Conservation (phyloP, 1,140 invertebrate species). For the Stenopsyche tienmushanensis region DNA sequence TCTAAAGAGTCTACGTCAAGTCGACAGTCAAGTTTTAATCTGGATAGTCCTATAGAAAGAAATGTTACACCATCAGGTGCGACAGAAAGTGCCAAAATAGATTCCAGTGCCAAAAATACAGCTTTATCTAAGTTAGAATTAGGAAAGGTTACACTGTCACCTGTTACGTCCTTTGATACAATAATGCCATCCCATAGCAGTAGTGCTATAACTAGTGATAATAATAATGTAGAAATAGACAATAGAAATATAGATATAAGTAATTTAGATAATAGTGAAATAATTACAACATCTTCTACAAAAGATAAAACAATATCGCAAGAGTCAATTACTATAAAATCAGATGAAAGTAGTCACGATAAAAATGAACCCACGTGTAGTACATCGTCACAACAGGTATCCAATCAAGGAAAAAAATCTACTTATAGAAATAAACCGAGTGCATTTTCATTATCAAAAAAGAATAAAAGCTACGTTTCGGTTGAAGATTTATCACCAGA, state of each 20-base stretch:
- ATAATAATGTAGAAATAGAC: slow-evolving; percentile 40
- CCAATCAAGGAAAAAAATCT: slow-evolving; percentile 1
- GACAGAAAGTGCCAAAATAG: slow-evolving; percentile 27
- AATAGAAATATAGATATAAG: slow-evolving; percentile 34
- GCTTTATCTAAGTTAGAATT: slow-evolving; percentile 38
- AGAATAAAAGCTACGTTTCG: slow-evolving; percentile 71
- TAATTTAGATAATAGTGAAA: slow-evolving; percentile 23
- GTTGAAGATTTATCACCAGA: slow-evolving; percentile 86
- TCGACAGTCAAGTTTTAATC: slow-evolving; percentile 17
- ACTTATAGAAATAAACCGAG: slow-evolving; percentile 42
- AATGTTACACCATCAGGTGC: neutral
- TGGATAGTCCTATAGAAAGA: slow-evolving; percentile 30
- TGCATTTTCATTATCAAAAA: slow-evolving; percentile 49
- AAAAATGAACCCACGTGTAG: neutral
- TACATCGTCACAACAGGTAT: slow-evolving; percentile 39
- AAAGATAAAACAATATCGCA: slow-evolving; percentile 28
- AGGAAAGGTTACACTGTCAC: slow-evolving; percentile 27
- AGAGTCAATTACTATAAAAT: slow-evolving; percentile 38
- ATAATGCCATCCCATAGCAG: slow-evolving; percentile 35
- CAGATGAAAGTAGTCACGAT: neutral
- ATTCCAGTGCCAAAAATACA: slow-evolving; percentile 39
- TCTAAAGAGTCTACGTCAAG: slow-evolving; percentile 27
- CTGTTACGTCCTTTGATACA: slow-evolving; percentile 35
- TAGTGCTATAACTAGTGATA: slow-evolving; percentile 37
- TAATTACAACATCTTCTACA: slow-evolving; percentile 7